Percentiles rank a stretch among this genome's conserved stretches.
Evolutionary conservation across 2,113 vertebrate species (phyloP).

Genomic region (Campylomormyrus numenius): DNA sequence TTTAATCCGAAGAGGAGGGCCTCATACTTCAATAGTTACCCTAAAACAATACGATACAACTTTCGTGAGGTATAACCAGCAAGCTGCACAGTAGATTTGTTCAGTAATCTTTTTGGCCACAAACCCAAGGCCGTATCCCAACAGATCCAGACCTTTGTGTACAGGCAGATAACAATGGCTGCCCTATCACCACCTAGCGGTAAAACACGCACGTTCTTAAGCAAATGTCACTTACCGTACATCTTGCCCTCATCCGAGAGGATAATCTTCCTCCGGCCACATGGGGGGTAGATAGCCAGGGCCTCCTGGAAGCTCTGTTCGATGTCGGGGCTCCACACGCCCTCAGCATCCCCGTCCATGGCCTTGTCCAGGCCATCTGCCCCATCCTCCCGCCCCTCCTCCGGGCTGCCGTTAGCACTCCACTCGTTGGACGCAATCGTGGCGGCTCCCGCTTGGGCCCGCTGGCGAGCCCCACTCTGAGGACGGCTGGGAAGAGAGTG

Average conservation of each 20-base stretch:
- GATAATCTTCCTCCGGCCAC: slow-evolving; percentile 91
- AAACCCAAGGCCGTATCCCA: not conserved
- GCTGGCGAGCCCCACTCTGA: slow-evolving; percentile 64
- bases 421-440: slow-evolving; percentile 98
- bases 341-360: slow-evolving; percentile 89
- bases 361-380: slow-evolving; percentile 80
- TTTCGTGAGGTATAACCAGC: not conserved
- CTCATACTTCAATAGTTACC: not conserved
- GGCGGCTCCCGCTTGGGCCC: slow-evolving; percentile 80
- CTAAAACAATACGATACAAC: not conserved
- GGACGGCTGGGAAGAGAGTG: slow-evolving; percentile 32
- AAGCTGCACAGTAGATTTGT: not conserved
- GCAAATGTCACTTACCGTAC: slow-evolving; percentile 75
- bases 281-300: slow-evolving; percentile 90
- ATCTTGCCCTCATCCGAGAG: slow-evolving; percentile 96
- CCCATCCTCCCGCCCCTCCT: slow-evolving; percentile 87
- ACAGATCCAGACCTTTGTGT: not conserved
- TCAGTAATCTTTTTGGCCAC: not conserved
- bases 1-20: not conserved
- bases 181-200: not conserved
- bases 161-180: not conserved
- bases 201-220: not conserved
- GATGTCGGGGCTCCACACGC: slow-evolving; percentile 94
- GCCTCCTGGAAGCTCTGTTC: slow-evolving; percentile 98
- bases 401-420: slow-evolving; percentile 89